phyloP scores from a whole-genome alignment of 2,113 vertebrate genomes.

The Pteropus alecto region DNA sequence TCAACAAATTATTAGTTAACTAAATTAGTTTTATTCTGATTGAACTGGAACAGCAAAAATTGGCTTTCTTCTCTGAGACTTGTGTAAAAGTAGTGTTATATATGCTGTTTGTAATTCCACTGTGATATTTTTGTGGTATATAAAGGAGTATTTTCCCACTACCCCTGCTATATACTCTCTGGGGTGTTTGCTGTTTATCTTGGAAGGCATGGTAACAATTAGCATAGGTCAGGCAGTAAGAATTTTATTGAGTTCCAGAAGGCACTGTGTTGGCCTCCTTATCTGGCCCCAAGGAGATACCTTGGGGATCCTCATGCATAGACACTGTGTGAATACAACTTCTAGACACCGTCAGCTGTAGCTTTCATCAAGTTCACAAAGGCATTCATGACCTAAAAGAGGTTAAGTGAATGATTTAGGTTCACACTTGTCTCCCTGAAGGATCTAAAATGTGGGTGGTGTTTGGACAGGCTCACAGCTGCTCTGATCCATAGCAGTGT shows the following conservation, averaged over 20 bases:
- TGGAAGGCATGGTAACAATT: neutral
- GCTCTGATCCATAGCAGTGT: neutral
- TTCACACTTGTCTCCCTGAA: neutral
- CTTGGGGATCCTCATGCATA: neutral
- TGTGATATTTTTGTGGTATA: neutral
- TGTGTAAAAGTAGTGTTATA: conserved; percentile 5
- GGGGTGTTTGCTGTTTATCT: neutral
- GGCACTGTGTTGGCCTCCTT: neutral
- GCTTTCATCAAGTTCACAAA: neutral
- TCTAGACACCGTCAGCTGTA: neutral
- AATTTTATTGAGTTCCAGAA: neutral
- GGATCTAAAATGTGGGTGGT: neutral
- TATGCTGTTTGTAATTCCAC: neutral
- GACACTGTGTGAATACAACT: neutral
- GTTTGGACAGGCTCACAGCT: neutral
- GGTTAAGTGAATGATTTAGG: neutral
- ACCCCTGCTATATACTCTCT: neutral
- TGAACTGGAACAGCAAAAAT: neutral
- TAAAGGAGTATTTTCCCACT: neutral
- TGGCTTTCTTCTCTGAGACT: neutral
- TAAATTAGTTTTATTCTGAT: neutral
- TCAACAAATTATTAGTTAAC: neutral
- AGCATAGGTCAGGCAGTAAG: neutral
- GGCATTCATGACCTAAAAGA: neutral
- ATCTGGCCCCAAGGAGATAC: neutral